A percentile compares a stretch with the other conserved stretches of the same genome.
Conservation (phyloP, 2,888 invertebrate genomes). For the Sminthurides aquaticus region DNA sequence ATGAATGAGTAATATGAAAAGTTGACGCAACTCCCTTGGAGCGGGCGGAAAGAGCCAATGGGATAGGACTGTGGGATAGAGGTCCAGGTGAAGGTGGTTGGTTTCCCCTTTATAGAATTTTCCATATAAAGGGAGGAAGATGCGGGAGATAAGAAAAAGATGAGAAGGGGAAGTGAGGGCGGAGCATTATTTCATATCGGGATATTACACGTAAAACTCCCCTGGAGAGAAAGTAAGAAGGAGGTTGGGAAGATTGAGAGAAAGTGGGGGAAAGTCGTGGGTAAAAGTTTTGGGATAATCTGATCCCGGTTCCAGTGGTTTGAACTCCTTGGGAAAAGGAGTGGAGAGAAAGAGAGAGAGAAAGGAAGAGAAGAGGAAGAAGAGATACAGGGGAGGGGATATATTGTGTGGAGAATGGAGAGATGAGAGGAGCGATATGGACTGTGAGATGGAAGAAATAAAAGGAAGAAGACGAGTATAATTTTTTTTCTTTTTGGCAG, state of each 20-base stretch:
- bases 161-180: neutral
- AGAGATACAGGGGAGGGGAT: neutral
- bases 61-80: neutral
- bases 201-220: neutral
- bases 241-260: slow-evolving; percentile 4
- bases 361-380: neutral
- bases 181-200: neutral
- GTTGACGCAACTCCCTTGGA: neutral
- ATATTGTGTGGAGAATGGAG: neutral
- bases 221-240: slow-evolving; percentile 2
- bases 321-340: no score
- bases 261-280: slow-evolving; percentile 10
- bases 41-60: neutral
- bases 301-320: no score
- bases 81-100: neutral
- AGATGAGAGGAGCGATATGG: neutral
- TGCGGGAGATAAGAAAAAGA: neutral
- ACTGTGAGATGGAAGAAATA: neutral
- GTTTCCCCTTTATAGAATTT: neutral
- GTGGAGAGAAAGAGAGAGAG: no score
- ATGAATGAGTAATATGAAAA: neutral
- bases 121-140: neutral
- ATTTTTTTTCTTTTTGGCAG: neutral
- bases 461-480: neutral
- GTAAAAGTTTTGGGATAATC: no score